Evolutionary conservation across 2,888 invertebrate genomes (phyloP).

Genomic region (Orthosia incerta): DNA sequence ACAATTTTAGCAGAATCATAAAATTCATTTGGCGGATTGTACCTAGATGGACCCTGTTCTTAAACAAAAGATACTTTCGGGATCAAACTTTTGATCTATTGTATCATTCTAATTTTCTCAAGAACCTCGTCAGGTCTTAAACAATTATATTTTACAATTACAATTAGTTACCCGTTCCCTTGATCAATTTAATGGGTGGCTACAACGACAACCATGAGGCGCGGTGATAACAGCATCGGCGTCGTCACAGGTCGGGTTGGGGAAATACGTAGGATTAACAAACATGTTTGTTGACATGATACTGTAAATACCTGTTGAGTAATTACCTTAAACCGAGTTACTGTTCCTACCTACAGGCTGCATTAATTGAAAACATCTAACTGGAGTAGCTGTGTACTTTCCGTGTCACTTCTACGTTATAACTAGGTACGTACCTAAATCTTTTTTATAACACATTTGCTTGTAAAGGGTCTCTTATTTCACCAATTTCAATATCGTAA

Average conservation of each 20-base stretch:
- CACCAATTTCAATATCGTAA: too few species aligned
- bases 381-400: not conserved
- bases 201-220: not conserved
- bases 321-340: not conserved
- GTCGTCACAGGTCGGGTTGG: conserved; percentile 2
- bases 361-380: conserved; percentile 2
- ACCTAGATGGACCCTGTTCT: not conserved
- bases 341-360: not conserved
- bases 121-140: not conserved
- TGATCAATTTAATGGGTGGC: not conserved
- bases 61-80: not conserved
- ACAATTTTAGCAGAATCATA: too few species aligned
- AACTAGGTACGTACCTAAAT: too few species aligned
- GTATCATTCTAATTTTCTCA: not conserved
- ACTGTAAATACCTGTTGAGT: conserved; percentile 21
- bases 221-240: not conserved
- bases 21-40: not conserved
- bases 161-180: not conserved
- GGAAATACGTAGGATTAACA: conserved; percentile 32
- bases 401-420: not conserved
- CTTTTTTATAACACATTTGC: too few species aligned
- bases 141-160: not conserved
- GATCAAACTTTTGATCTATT: not conserved
- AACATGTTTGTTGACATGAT: conserved; percentile 33
- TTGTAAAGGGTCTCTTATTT: too few species aligned